phyloP scores from a whole-genome alignment of 2,888 invertebrate species.

The Catocala fraxini region DNA sequence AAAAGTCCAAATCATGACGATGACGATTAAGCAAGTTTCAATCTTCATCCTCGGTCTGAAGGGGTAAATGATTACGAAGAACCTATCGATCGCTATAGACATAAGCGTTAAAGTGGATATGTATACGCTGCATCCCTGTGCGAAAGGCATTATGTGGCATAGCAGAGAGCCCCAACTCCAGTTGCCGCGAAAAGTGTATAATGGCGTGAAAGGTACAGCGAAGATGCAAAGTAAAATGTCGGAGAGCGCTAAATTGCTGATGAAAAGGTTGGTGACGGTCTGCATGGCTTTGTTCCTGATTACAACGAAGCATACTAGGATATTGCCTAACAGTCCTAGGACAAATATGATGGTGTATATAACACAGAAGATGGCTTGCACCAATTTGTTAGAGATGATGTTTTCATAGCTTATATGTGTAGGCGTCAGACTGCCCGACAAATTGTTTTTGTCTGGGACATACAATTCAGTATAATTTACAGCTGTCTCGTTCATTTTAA shows the following conservation, averaged over 20 bases:
- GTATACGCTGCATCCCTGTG: conserved; percentile 98
- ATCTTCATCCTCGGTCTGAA: conserved; percentile 97
- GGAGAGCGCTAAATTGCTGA: conserved; percentile 97
- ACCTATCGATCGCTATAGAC: conserved; percentile 98
- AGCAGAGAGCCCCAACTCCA: conserved; percentile 97
- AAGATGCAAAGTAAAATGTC: conserved; percentile 97
- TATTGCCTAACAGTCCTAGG: conserved; percentile 96
- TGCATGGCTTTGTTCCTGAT: conserved; percentile 98
- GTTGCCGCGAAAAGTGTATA: conserved; percentile 96
- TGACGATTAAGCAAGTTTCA: conserved; percentile 94
- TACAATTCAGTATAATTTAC: conserved; percentile 64
- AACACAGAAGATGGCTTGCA: conserved; percentile 92
- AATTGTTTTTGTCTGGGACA: conserved; percentile 61
- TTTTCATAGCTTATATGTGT: conserved; percentile 71
- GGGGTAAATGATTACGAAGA: conserved; percentile 98
- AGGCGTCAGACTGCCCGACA: conserved; percentile 56
- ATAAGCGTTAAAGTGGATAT: conserved; percentile 98
- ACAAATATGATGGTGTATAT: conserved; percentile 95
- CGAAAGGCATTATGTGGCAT: conserved; percentile 97
- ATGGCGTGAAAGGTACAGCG: conserved; percentile 98
- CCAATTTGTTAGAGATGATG: conserved; percentile 89
- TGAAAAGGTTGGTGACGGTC: conserved; percentile 99
- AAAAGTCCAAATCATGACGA: conserved; percentile 96
- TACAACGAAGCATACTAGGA: conserved; percentile 97
- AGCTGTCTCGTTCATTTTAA: conserved; percentile 72